phyloP scores from a whole-genome alignment of 1,140 invertebrate species.

The Carcinoscorpius rotundicauda region DNA sequence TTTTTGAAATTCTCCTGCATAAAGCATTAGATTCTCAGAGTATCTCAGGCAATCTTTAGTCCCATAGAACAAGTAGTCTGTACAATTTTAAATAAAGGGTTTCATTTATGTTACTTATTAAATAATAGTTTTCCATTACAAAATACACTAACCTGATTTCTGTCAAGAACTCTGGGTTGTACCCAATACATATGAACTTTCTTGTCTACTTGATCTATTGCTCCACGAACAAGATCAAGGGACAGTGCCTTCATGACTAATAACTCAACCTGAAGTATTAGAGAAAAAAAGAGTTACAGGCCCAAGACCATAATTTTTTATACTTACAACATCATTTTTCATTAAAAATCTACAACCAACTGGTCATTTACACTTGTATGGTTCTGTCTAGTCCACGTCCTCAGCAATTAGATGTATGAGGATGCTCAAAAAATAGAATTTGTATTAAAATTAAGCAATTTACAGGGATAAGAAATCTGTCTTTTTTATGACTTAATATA shows the following conservation, averaged over 20 bases:
- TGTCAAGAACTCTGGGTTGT: conserved; percentile 77
- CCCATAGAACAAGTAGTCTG: too few species aligned
- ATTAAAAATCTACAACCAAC: background rate
- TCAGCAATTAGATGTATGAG: too few species aligned
- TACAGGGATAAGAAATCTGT: too few species aligned
- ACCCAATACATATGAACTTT: conserved; percentile 80
- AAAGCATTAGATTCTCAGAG: background rate
- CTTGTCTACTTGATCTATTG: conserved; percentile 83
- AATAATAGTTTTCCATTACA: conserved; percentile 1
- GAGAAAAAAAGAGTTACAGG: background rate
- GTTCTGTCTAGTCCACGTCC: too few species aligned
- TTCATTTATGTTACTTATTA: conserved; percentile 11
- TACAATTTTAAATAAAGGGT: background rate
- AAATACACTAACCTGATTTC: conserved; percentile 40
- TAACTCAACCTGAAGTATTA: conserved; percentile 67
- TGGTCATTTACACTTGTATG: background rate
- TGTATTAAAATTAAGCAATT: too few species aligned
- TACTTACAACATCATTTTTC: background rate
- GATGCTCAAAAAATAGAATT: too few species aligned
- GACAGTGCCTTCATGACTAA: conserved; percentile 96
- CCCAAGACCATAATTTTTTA: background rate
- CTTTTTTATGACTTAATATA: too few species aligned
- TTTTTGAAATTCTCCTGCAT: background rate
- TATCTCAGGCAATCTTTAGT: too few species aligned
- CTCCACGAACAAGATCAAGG: conserved; percentile 83